Evolutionary conservation across 2,888 invertebrate genomes (phyloP), one percentile per base, ranked within the genome.

Genomic region (Sesia apiformis): DNA sequence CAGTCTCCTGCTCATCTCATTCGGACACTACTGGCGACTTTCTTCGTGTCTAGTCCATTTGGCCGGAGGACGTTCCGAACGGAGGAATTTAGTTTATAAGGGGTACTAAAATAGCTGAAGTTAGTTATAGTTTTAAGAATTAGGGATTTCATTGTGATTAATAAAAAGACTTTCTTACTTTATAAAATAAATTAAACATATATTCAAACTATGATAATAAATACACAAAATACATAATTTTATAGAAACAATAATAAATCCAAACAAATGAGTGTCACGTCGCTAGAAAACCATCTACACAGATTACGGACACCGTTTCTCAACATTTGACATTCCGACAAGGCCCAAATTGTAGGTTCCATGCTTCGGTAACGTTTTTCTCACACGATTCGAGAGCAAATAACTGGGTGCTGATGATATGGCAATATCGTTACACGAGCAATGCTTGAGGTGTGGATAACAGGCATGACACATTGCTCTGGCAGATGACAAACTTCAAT

Each of bases 341-440:
- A 63, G 66, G 61, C 60, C 67, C 72, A 84, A 85, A 88, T 87
- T 85, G 78, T 70, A 63, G 76, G 82, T 78, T 83, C 73, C 76
- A 72, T 76, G 71, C 62, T 72, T 72, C 66, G 68, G 72, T 70
- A 76, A 78, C 72, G 84, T 84, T 86, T 85, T 86, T 86, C 85
- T 86, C 88, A 88, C 88, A 87, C 88, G 81, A 84, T 79, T 74
- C 74, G 84, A 82, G 79, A 81, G 80, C 79, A 88, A 87, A 88
- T 88, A 83, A 83, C 81, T 79, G 75, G 86, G 80, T 84, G 84
- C 79, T 76, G 81, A 81, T 83, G 82, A 81, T 86, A 84, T 78
- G 78, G 78, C 79, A 71, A 81, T 83, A 83, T 79, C 75, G 81
- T 70, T 81, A 67, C 77, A 76, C 75, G 74, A 70, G 72, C 73